A percentile compares a stretch with the other conserved stretches of the same genome.
Conservation (phyloP, 2,797 vertebrate genomes). For the Odontamblyopus lacepedii region DNA sequence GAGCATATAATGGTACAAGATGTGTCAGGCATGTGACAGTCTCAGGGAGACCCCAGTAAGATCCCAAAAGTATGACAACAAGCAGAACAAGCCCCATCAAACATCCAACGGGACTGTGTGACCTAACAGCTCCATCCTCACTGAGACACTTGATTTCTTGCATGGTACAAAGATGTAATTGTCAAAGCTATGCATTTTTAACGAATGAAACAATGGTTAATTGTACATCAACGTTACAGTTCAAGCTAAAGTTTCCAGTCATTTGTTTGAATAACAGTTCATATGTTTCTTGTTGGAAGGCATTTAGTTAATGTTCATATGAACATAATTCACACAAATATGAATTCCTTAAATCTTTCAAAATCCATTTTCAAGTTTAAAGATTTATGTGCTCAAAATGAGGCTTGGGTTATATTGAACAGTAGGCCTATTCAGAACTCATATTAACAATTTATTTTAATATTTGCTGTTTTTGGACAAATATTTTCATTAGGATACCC, state of each 20-base stretch:
- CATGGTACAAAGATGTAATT: neutral
- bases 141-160: neutral
- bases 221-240: neutral
- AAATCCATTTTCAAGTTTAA: no score
- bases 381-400: no score
- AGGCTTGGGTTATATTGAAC: neutral
- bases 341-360: neutral
- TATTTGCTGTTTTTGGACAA: neutral
- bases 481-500: neutral
- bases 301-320: neutral
- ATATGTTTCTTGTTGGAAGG: neutral
- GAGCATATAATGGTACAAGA: conserved; percentile 39
- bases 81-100: neutral
- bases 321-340: neutral
- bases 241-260: neutral
- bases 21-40: conserved; percentile 16
- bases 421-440: neutral
- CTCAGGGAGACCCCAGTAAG: neutral
- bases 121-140: no score
- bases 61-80: neutral
- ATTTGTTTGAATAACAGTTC: neutral
- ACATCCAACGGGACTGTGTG: neutral
- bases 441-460: neutral
- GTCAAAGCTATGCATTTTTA: neutral
- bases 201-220: neutral